Evolutionary conservation across 2,113 vertebrate species (phyloP).

Genomic region (Chamaetylas fuelleborni): DNA sequence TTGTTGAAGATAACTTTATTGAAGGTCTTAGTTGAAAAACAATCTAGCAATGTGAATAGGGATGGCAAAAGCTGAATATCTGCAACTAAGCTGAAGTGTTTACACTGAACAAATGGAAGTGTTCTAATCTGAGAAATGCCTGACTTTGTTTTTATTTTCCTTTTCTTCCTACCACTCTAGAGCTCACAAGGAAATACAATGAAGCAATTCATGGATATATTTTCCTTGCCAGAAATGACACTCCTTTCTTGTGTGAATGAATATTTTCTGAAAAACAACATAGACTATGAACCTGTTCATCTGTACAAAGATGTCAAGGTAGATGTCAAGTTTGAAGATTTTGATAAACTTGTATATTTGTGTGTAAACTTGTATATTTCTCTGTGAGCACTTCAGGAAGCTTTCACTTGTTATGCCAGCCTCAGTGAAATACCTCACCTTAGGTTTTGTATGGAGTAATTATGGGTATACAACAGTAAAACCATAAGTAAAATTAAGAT

Average conservation of each 20-base stretch:
- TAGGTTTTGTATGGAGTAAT: not conserved
- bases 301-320: constrained; percentile 99
- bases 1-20: not conserved
- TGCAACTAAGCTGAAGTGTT: not conserved
- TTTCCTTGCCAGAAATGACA: constrained; percentile 97
- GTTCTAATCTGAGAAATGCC: not conserved
- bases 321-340: not conserved
- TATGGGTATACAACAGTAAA: not conserved
- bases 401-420: not conserved
- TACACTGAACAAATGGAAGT: not conserved
- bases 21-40: not conserved
- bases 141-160: not conserved
- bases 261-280: constrained; percentile 95
- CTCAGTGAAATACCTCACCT: not conserved
- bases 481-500: not conserved
- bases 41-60: not conserved
- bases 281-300: constrained; percentile 96
- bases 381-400: not conserved
- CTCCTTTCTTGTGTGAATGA: constrained; percentile 96
- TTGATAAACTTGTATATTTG: not conserved
- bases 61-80: not conserved
- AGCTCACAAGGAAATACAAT: constrained; percentile 93
- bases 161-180: constrained; percentile 57
- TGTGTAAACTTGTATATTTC: not conserved
- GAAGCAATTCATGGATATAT: constrained; percentile 99